Conservation (phyloP, 2,797 vertebrate species). For the Tapirus indicus region DNA sequence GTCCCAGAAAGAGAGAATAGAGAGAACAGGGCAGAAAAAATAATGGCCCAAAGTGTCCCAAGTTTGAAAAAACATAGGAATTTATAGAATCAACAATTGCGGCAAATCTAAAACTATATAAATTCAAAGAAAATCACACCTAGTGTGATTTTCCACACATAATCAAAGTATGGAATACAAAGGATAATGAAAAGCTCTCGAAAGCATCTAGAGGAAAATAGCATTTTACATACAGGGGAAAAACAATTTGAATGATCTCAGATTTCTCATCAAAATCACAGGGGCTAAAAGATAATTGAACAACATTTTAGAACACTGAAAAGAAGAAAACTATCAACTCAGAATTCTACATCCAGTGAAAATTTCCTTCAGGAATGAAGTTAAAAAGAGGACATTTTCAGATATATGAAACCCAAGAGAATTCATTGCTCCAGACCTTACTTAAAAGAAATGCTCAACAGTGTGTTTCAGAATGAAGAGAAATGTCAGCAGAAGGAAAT, state of each 20-base stretch:
- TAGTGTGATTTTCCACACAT: not conserved
- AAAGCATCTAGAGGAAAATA: not conserved
- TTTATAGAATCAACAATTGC: not conserved
- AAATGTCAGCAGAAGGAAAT: not conserved
- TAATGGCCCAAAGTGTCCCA: not conserved
- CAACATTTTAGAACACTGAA: not conserved
- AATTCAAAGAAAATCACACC: not conserved
- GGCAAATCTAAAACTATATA: not conserved
- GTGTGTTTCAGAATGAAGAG: not conserved
- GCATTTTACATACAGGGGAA: not conserved
- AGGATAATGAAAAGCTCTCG: not conserved
- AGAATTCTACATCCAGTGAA: too few species aligned
- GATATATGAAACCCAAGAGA: not conserved
- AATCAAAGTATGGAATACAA: not conserved
- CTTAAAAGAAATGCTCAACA: not conserved
- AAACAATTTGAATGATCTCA: not conserved
- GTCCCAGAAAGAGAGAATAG: not conserved
- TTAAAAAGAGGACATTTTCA: not conserved
- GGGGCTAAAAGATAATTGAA: not conserved
- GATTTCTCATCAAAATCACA: not conserved
- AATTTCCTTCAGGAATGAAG: not conserved
- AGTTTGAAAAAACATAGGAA: not conserved
- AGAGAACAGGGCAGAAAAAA: not conserved
- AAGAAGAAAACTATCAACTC: not conserved
- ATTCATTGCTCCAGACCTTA: not conserved